These are phyloP conservation scores for Pteruthius melanotis DNA, from an alignment of 2,113 vertebrate genomes.

Conservation along the genomic window DNA sequence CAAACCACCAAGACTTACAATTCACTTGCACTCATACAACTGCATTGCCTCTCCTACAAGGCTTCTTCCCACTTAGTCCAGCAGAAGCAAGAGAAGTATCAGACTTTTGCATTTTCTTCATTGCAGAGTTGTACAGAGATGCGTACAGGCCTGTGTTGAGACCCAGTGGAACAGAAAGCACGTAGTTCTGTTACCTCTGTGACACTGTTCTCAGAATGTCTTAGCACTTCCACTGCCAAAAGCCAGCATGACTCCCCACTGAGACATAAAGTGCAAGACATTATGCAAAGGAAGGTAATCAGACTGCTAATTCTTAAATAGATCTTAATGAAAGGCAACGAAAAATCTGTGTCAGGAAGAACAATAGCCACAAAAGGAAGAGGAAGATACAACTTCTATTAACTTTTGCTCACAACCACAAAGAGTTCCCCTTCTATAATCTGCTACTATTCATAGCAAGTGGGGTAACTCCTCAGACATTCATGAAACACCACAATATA, in stretches of 20 bases:
- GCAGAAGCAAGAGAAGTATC: background rate
- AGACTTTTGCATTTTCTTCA: background rate
- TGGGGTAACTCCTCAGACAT: background rate
- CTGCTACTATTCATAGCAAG: background rate
- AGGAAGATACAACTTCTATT: background rate
- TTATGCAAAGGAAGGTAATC: background rate
- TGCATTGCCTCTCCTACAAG: background rate
- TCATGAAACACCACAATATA: background rate
- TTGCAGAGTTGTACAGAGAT: background rate
- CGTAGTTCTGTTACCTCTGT: background rate
- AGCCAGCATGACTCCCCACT: background rate
- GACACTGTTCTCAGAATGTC: background rate
- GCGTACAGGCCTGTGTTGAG: background rate
- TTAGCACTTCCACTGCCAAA: background rate
- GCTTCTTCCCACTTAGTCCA: background rate
- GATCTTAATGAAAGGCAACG: background rate
- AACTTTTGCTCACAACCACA: background rate
- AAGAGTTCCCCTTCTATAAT: background rate
- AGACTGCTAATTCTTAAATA: slow-evolving; percentile 9
- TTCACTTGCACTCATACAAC: background rate
- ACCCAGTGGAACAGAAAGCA: background rate
- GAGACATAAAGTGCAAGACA: background rate
- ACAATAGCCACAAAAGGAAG: background rate
- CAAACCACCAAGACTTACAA: background rate
- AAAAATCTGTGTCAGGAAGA: background rate